Percentiles rank a stretch among this genome's conserved stretches.
phyloP scores from a whole-genome alignment of 2,113 vertebrate genomes.

The Corythoichthys intestinalis region DNA sequence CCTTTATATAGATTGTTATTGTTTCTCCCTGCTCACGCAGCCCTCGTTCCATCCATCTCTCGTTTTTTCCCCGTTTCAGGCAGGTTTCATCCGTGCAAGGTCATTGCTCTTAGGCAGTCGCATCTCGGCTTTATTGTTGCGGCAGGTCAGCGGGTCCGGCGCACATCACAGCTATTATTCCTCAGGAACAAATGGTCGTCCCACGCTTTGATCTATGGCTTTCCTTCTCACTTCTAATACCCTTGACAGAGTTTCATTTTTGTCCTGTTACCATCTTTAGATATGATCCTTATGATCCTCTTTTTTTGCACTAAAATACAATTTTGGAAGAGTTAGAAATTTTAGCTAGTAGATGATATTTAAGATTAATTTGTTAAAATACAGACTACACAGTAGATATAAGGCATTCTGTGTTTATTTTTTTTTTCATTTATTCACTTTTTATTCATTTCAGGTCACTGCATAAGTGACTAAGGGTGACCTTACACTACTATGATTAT shows the following conservation, averaged over 20 bases:
- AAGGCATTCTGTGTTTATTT: background rate
- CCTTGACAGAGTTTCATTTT: conserved; percentile 74
- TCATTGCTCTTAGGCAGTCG: conserved; percentile 74
- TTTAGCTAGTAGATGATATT: conserved; percentile 50
- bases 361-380: conserved; percentile 42
- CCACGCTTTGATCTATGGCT: conserved; percentile 75
- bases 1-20: conserved; percentile 76
- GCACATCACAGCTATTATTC: conserved; percentile 78
- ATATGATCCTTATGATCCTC: conserved; percentile 56
- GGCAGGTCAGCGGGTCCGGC: conserved; percentile 71
- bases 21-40: conserved; percentile 67
- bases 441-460: too few relatives aligned
- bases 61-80: conserved; percentile 49
- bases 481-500: too few relatives aligned
- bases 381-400: conserved; percentile 22
- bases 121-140: conserved; percentile 71
- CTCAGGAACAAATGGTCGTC: conserved; percentile 74
- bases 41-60: conserved; percentile 65
- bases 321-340: conserved; percentile 64
- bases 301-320: conserved; percentile 51
- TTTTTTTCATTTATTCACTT: too few relatives aligned
- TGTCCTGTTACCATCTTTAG: conserved; percentile 60
- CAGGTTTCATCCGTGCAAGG: conserved; percentile 68
- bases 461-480: too few relatives aligned
- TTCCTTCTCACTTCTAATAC: conserved; percentile 72